Conservation (phyloP, 2,888 invertebrate genomes). For the Clostera curtula region DNA sequence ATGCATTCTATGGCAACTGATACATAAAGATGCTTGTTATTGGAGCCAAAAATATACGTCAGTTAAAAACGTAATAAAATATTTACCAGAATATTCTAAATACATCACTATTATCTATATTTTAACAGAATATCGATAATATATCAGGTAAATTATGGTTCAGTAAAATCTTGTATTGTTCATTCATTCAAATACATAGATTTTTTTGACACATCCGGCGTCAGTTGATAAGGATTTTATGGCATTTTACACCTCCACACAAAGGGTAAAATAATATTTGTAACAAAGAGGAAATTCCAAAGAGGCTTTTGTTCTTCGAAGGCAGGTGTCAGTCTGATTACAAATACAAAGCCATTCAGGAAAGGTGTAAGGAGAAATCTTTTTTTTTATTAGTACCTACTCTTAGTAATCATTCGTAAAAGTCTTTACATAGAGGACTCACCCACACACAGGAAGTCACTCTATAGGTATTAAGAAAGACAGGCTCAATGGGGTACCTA, state of each 20-base stretch:
- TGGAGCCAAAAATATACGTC: too few relatives aligned
- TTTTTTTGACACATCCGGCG: slow-evolving; percentile 21
- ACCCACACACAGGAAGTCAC: too few relatives aligned
- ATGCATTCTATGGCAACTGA: too few relatives aligned
- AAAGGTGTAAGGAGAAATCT: not conserved
- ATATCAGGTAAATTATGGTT: too few relatives aligned
- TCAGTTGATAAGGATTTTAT: slow-evolving; percentile 25
- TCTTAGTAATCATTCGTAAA: too few relatives aligned
- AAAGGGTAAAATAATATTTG: slow-evolving; percentile 20
- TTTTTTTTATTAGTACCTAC: too few relatives aligned
- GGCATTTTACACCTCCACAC: slow-evolving; percentile 29
- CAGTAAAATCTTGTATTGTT: slow-evolving; percentile 10
- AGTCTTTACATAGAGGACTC: too few relatives aligned
- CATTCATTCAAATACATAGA: slow-evolving; percentile 1
- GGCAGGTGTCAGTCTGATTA: slow-evolving; percentile 18
- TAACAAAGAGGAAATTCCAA: slow-evolving; percentile 14
- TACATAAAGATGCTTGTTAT: too few relatives aligned
- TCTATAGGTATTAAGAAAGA: too few relatives aligned
- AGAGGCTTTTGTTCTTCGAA: slow-evolving; percentile 12
- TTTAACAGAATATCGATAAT: not conserved
- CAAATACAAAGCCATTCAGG: slow-evolving; percentile 3
- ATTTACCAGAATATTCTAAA: too few relatives aligned
- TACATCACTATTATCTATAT: slow-evolving; percentile 1
- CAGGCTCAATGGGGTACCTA: too few relatives aligned
- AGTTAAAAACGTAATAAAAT: too few relatives aligned